A percentile compares a stretch with the other conserved stretches of the same genome.
Conservation (phyloP, 2,797 vertebrate species). For the Sebastes trivittatus region DNA sequence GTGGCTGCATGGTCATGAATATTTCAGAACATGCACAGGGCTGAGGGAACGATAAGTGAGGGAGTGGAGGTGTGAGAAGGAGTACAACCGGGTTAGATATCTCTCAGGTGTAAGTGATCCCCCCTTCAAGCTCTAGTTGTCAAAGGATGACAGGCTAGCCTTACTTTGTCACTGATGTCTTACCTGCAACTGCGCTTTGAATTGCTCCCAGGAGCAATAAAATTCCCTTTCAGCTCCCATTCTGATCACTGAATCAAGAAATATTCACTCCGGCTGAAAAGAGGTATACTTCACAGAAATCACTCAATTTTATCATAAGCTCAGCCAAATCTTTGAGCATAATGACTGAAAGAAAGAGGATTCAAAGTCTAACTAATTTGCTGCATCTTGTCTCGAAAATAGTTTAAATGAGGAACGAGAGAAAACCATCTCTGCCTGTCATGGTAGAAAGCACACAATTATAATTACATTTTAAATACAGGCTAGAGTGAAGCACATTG, state of each 20-base stretch:
- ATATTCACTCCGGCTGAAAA: slow-evolving; percentile 9
- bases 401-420: slow-evolving; percentile 26
- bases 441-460: slow-evolving; percentile 15
- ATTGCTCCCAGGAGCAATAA: slow-evolving; percentile 15
- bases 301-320: slow-evolving; percentile 2
- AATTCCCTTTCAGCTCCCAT: slow-evolving; percentile 33
- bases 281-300: neutral
- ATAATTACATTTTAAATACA: slow-evolving; percentile 12
- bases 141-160: slow-evolving; percentile 56
- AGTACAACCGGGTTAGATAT: slow-evolving; percentile 47
- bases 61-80: slow-evolving; percentile 51
- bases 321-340: slow-evolving; percentile 10
- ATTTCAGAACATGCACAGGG: slow-evolving; percentile 65
- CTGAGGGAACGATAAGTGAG: slow-evolving; percentile 50
- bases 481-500: neutral
- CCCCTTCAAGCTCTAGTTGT: slow-evolving; percentile 49
- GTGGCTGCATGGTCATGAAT: slow-evolving; percentile 73
- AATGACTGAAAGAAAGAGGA: neutral
- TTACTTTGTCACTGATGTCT: slow-evolving; percentile 55
- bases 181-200: slow-evolving; percentile 50
- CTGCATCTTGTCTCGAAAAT: slow-evolving; percentile 11
- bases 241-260: slow-evolving; percentile 42
- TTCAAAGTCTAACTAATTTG: slow-evolving; percentile 12
- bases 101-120: slow-evolving; percentile 61
- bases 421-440: neutral